These are phyloP conservation scores for Ischnura elegans DNA, from an alignment of 2,888 invertebrate species.

Conservation along the genomic window DNA sequence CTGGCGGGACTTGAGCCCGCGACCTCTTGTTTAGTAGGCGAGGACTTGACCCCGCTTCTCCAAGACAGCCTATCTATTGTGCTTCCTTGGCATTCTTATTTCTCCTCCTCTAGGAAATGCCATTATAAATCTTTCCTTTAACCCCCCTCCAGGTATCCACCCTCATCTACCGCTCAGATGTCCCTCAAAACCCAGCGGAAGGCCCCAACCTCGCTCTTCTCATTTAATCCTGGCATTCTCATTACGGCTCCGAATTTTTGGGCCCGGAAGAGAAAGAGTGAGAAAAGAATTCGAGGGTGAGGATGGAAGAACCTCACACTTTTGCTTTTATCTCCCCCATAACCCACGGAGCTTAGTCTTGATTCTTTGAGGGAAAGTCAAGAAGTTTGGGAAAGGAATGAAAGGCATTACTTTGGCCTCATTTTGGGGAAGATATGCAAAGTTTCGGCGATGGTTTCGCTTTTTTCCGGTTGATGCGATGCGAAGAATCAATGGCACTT, in stretches of 20 bases:
- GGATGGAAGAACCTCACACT: neutral
- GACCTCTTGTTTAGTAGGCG: too few species aligned
- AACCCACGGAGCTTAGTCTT: neutral
- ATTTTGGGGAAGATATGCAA: neutral
- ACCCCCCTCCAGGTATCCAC: neutral
- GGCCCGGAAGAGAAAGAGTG: neutral
- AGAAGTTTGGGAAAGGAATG: constrained; percentile 19
- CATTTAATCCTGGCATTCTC: neutral
- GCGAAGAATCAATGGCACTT: neutral
- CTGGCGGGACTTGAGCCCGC: too few species aligned
- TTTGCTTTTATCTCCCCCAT: neutral
- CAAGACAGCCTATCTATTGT: too few species aligned
- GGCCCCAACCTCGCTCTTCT: neutral
- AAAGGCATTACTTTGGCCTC: neutral
- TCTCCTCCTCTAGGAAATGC: too few species aligned
- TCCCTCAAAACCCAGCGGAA: neutral
- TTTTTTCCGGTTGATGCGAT: neutral
- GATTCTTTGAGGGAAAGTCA: neutral
- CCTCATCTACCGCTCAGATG: neutral
- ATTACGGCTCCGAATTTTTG: neutral
- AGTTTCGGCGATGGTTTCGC: neutral
- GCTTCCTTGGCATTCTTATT: too few species aligned
- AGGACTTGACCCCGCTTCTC: too few species aligned
- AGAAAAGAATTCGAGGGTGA: neutral
- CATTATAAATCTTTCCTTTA: neutral